Conservation (phyloP, 2,888 invertebrate genomes). For the Zaprionus obscuricornis region DNA sequence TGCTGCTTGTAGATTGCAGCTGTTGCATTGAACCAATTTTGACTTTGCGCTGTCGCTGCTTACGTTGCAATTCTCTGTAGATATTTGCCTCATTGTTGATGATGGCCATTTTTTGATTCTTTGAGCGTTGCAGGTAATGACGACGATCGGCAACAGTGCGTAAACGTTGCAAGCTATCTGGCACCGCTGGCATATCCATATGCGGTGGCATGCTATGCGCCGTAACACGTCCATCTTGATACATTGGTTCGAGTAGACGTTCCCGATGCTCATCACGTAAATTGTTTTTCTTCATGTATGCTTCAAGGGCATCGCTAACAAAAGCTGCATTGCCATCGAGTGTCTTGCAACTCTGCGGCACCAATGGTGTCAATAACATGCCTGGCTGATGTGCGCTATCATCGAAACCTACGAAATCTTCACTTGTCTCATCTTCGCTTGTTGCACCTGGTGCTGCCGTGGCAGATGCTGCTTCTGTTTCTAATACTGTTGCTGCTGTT, state of each 20-base stretch:
- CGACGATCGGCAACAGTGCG: slow-evolving; percentile 85
- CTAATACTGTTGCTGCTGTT: background rate
- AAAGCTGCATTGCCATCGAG: slow-evolving; percentile 82
- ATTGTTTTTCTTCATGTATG: slow-evolving; percentile 83
- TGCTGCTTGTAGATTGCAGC: slow-evolving; percentile 66
- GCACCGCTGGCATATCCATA: slow-evolving; percentile 80
- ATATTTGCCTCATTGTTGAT: slow-evolving; percentile 83
- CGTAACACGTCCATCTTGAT: slow-evolving; percentile 80
- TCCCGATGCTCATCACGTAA: slow-evolving; percentile 45
- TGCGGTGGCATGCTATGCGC: slow-evolving; percentile 76
- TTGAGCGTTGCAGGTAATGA: slow-evolving; percentile 81
- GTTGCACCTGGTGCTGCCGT: background rate
- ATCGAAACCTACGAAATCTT: slow-evolving; percentile 81
- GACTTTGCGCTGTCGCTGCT: slow-evolving; percentile 72
- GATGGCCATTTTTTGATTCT: slow-evolving; percentile 80
- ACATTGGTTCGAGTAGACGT: slow-evolving; percentile 47
- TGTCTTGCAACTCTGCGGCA: slow-evolving; percentile 61
- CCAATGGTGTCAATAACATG: slow-evolving; percentile 82
- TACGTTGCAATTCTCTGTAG: slow-evolving; percentile 80
- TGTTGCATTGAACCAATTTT: slow-evolving; percentile 74
- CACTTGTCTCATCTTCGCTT: slow-evolving; percentile 49
- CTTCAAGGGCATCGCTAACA: slow-evolving; percentile 84
- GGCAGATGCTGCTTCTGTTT: no score
- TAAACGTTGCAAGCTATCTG: slow-evolving; percentile 82
- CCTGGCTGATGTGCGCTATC: slow-evolving; percentile 79